Percentiles rank a stretch among this genome's conserved stretches.
Conservation (phyloP, 2,797 vertebrate species). For the Poeciliopsis turneri region DNA sequence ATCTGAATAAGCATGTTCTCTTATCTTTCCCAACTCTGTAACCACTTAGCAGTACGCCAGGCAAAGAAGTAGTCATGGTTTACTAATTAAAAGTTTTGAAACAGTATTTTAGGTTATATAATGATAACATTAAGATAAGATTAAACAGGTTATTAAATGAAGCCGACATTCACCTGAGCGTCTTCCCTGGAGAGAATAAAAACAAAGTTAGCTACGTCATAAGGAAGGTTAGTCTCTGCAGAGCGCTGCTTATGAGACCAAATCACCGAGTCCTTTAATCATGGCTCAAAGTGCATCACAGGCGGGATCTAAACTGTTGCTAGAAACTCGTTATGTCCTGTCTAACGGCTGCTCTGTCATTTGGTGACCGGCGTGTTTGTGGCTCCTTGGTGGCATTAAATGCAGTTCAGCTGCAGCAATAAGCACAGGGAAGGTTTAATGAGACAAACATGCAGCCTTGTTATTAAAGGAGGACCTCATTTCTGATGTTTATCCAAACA, state of each 20-base stretch:
- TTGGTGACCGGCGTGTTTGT: constrained; percentile 4
- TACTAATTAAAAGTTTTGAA: not conserved
- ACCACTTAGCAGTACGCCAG: not conserved
- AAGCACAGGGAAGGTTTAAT: not conserved
- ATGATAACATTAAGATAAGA: not conserved
- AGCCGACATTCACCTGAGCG: not conserved
- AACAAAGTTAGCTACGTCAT: not conserved
- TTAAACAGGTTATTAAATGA: constrained; percentile 1
- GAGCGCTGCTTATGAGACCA: not conserved
- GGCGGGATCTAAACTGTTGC: constrained; percentile 20
- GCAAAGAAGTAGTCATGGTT: not conserved
- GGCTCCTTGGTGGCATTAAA: constrained; percentile 3
- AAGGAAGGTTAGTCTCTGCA: not conserved
- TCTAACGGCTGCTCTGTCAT: constrained; percentile 20
- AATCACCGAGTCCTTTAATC: constrained; percentile 8
- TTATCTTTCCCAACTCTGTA: too few relatives aligned
- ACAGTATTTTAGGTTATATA: not conserved
- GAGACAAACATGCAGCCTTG: not conserved
- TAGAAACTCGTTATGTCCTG: constrained; percentile 18
- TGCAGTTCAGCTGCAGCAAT: not conserved
- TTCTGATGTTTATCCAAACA: not conserved
- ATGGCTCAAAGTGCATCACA: constrained; percentile 30
- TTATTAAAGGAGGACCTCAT: constrained; percentile 2
- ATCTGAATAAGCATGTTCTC: not conserved
- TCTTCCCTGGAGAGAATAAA: not conserved